A percentile compares a stretch with the other conserved stretches of the same genome.
Conservation (phyloP, 2,113 vertebrate species). For the Nibea coibor region DNA sequence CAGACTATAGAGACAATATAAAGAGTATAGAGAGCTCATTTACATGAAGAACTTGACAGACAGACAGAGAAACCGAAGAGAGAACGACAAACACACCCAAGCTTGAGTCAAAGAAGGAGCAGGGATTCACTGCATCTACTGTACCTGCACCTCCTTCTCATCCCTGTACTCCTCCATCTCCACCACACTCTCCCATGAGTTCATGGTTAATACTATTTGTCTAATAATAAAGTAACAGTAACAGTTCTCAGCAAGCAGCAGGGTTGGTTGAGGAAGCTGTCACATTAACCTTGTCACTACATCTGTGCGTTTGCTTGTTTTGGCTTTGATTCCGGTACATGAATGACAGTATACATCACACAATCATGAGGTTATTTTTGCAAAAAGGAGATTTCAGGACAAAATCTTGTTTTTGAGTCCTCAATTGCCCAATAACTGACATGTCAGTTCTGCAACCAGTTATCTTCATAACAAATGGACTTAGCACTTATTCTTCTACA, state of each 20-base stretch:
- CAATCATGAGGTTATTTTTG: neutral
- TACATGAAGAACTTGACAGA: conserved; percentile 56
- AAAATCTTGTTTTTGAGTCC: no score
- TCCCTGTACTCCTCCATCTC: neutral
- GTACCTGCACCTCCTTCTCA: conserved; percentile 1
- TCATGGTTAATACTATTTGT: neutral
- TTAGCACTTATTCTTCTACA: no score
- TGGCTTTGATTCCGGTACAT: neutral
- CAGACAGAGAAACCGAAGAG: conserved; percentile 24
- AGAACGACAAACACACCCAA: conserved; percentile 14
- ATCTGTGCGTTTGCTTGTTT: neutral
- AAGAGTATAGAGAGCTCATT: conserved; percentile 47
- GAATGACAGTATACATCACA: neutral
- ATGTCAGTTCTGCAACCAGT: no score
- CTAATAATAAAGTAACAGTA: neutral
- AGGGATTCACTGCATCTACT: conserved; percentile 15
- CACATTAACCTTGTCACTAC: neutral
- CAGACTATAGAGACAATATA: conserved; percentile 37
- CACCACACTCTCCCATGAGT: neutral
- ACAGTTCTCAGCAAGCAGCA: neutral
- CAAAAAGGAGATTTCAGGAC: neutral
- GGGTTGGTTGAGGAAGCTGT: neutral
- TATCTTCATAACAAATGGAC: no score
- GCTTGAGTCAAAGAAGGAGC: conserved; percentile 18
- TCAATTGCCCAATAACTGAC: no score